A percentile compares a stretch with the other conserved stretches of the same genome.
These are phyloP conservation scores for Drosophila setifemur DNA, from an alignment of 1,140 invertebrate species.

Conservation along the genomic window DNA sequence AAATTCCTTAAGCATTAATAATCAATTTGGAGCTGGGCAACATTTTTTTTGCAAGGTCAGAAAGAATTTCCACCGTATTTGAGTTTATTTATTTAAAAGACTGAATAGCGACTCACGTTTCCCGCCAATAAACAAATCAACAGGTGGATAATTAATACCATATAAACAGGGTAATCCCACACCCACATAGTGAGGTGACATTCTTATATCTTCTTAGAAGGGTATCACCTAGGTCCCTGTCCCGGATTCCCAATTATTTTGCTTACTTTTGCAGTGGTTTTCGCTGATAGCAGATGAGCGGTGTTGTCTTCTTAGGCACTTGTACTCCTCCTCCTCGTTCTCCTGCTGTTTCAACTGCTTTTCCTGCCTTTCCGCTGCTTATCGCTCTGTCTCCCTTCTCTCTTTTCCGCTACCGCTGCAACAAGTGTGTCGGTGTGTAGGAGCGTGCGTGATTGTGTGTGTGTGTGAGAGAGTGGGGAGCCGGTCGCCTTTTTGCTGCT, in stretches of 20 bases:
- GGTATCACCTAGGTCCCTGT: background rate
- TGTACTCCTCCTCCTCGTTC: constrained; percentile 5
- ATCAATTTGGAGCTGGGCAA: too few relatives aligned
- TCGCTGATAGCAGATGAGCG: constrained; percentile 37
- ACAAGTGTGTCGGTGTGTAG: constrained; percentile 56
- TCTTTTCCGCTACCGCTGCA: constrained; percentile 49
- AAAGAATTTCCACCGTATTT: too few relatives aligned
- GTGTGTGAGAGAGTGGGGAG: constrained; percentile 32
- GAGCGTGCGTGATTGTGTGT: constrained; percentile 25
- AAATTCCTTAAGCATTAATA: too few relatives aligned
- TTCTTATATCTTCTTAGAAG: too few relatives aligned
- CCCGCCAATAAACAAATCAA: too few relatives aligned
- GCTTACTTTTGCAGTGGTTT: constrained; percentile 38
- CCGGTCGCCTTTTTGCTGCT: constrained; percentile 31
- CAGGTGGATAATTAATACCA: too few relatives aligned
- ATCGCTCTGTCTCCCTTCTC: background rate
- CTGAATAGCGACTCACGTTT: too few relatives aligned
- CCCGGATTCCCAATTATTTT: background rate
- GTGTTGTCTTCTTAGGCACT: constrained; percentile 35
- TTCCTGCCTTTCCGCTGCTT: background rate
- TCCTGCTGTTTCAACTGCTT: background rate
- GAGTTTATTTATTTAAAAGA: too few relatives aligned
- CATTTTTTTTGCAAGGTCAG: too few relatives aligned
- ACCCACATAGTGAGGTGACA: too few relatives aligned
- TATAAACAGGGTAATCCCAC: too few relatives aligned